Base-by-base conservation (phyloP, 2,888 invertebrate genomes). In the Zootermopsis nevadensis region DNA sequence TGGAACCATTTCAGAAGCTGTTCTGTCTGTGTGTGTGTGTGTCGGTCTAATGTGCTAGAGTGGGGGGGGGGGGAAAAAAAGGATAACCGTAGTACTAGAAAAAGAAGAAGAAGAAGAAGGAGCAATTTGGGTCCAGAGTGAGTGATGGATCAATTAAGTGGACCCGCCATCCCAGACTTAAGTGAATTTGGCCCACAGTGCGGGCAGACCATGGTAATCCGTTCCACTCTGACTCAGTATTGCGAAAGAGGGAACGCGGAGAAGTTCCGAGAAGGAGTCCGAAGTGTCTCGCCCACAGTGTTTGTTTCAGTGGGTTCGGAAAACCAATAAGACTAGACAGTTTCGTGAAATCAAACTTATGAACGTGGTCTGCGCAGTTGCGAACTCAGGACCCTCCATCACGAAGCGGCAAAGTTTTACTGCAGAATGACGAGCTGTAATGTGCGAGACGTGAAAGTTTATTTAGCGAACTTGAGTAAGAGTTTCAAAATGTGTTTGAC, bases 141-240 rank as follows among this genome's bases (percentile, higher is more conserved):
- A 74, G 35, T 74, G 74, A 74, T 74, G 74, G 74, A 74, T 74
- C 74, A 74, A 74, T 74, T 74, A 74, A 74, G 35, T 22, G 38
- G 74, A 38, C 74, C 74, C 38, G 74, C 74, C 74, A 74, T 38
- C 38, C 74, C 38, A 38, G 74, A 38, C 74, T 74, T 74, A 33
- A 74, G 74, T 74, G 74, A 74, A 74, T 74, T 74, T 74, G 38
- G 74, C 24, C n/a, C 74, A 38, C n/a, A 24, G 2, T 74, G 24
- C 74, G 8, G 38, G 10, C 31, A 22, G 15, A 24, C 33, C 74
- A 74, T 74, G 74, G 74, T 38, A 74, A 74, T 74, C 74, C 74
- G 22, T 35, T 38, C 74, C n/a, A 22, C 33, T 66, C 66, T 66
- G 19, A 66, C 27, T 66, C 66, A 15, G 31, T 69, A 33, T 38